These are phyloP conservation scores for Tanytarsus gracilentus DNA, from an alignment of 2,888 invertebrate genomes.

Conservation along the genomic window DNA sequence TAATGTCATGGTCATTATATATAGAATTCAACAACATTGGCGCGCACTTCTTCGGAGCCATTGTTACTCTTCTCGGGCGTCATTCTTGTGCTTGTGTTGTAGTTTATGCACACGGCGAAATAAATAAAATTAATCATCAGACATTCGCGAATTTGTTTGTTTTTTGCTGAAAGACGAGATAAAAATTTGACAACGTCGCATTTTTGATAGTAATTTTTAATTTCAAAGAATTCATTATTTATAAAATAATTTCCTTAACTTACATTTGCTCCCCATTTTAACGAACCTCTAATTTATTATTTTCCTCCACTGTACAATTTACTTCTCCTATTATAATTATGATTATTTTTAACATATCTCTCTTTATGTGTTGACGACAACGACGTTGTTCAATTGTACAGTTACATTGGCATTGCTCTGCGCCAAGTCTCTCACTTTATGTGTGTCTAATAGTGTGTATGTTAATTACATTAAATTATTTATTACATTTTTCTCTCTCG, in stretches of 20 bases:
- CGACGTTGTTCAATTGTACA: constrained; percentile 4
- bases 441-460: not conserved
- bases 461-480: constrained; percentile 21
- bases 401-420: not conserved
- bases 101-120: too few relatives aligned
- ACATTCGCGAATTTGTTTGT: too few relatives aligned
- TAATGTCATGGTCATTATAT: constrained; percentile 25
- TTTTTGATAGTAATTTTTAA: too few relatives aligned
- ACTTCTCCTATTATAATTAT: not conserved
- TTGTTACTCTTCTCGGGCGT: not conserved
- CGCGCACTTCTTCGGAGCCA: not conserved
- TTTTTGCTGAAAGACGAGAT: too few relatives aligned
- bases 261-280: not conserved
- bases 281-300: too few relatives aligned
- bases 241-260: not conserved
- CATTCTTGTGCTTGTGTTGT: not conserved
- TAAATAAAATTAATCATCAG: too few relatives aligned
- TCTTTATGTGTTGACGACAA: too few relatives aligned
- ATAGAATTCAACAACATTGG: not conserved
- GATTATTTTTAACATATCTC: not conserved
- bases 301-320: not conserved
- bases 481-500: constrained; percentile 8
- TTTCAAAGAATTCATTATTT: too few relatives aligned
- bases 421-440: not conserved
- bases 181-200: too few relatives aligned